These are phyloP conservation scores for Cirrhinus molitorella DNA, from an alignment of 2,797 vertebrate species.

Conservation along the genomic window DNA sequence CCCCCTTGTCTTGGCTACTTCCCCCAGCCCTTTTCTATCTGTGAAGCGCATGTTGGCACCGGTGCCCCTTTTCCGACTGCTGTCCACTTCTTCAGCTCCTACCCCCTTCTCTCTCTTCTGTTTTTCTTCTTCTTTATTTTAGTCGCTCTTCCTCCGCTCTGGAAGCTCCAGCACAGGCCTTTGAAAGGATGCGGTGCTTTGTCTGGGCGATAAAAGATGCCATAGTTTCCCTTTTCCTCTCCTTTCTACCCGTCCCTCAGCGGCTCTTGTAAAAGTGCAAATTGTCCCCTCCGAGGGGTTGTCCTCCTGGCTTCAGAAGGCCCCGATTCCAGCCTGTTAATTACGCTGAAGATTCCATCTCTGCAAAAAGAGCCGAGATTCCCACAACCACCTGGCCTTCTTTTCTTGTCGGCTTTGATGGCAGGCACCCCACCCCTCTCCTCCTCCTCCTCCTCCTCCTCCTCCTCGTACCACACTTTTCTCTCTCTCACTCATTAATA, in stretches of 20 bases:
- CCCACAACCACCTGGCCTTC: constrained; percentile 83
- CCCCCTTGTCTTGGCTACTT: constrained; percentile 53
- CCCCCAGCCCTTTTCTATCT: constrained; percentile 69
- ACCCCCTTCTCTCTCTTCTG: constrained; percentile 59
- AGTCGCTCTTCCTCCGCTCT: constrained; percentile 61
- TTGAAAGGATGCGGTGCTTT: constrained; percentile 85
- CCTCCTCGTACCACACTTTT: constrained; percentile 69
- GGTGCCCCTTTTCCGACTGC: constrained; percentile 62
- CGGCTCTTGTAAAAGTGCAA: constrained; percentile 85
- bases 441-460: constrained; percentile 71
- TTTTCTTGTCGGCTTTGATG: constrained; percentile 84
- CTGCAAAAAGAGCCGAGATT: constrained; percentile 72
- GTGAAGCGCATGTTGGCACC: constrained; percentile 79
- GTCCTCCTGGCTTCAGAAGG: constrained; percentile 72
- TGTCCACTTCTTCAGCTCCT: constrained; percentile 76
- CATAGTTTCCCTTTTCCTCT: constrained; percentile 78
- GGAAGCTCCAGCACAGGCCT: constrained; percentile 72
- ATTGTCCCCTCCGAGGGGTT: constrained; percentile 81
- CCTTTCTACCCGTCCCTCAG: constrained; percentile 76
- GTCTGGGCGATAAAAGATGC: constrained; percentile 83
- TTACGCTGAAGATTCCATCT: constrained; percentile 72
- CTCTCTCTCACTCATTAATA: constrained; percentile 76
- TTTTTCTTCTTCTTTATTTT: constrained; percentile 65
- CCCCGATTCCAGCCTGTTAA: constrained; percentile 80
- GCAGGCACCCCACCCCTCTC: constrained; percentile 80